Base-by-base conservation (phyloP, 2,888 invertebrate species). In the Artemia sinica region DNA sequence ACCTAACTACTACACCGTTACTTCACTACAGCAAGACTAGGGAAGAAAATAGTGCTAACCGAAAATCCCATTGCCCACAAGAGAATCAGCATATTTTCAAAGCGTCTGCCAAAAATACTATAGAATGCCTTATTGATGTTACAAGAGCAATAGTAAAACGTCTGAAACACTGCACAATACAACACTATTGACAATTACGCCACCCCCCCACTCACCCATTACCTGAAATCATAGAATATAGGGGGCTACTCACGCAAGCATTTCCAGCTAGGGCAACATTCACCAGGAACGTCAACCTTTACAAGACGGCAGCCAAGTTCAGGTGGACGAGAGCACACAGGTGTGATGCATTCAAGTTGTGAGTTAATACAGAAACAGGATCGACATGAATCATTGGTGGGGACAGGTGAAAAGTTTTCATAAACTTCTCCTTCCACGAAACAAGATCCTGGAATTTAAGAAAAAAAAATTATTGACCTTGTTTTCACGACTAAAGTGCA, bases 311-410 rank as follows among this genome's bases (percentile, higher is more conserved):
- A 58, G 63, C 63, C 63, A 58, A 58, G 63, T n/a, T 58, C 28
- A 58, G 63, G 63, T 28, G 63, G 63, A 18, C 63, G 63, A 28
- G 63, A 9, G 63, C 63, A 58, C n/a, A 58, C 63, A 58, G 63
- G 63, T n/a, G 63, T 58, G 12, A 28, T 18, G 11, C 63, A 58
- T 28, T 58, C 63, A n/a, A 18, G 63, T 8, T 18, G 14, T 8
- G 63, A 58, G 63, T 58, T 58, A 28, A 58, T 28, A 58, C 63
- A 58, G 10, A 58, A 58, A 58, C 63, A 58, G 63, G 14, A 18
- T 9, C n/a, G 63, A 28, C 63, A 58, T n/a, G 63, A 10, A 28
- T 58, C 28, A 28, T 58, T 58, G n/a, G 63, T 18, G 8, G 12
- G 63, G 63, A 58, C 28, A 28, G 63, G 63, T 2, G 63, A 58